Conservation (phyloP, 2,888 invertebrate species). For the Leptinotarsa rubiginosa region DNA sequence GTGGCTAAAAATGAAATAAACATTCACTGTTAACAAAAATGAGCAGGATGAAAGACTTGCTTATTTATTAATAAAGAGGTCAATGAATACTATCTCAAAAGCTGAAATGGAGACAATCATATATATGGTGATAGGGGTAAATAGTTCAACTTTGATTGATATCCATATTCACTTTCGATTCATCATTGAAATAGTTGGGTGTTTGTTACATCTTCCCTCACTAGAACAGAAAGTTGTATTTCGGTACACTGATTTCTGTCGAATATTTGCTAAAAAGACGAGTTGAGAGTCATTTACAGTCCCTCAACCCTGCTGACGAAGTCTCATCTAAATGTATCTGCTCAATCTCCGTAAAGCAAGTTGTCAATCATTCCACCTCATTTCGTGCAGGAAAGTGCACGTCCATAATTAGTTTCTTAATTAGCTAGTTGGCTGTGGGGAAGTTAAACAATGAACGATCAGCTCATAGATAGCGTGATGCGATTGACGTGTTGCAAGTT, state of each 20-base stretch:
- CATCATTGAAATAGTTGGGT: no score
- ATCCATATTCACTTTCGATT: no score
- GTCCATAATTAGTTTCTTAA: conserved; percentile 9
- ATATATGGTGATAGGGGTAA: no score
- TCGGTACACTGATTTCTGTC: neutral
- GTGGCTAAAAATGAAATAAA: no score
- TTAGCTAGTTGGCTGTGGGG: conserved; percentile 11
- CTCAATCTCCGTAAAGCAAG: neutral
- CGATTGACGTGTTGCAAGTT: neutral
- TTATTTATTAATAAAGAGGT: no score
- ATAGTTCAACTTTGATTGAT: no score
- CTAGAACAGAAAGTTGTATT: no score
- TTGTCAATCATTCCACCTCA: conserved; percentile 8
- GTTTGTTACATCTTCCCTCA: no score
- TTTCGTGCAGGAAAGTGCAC: conserved; percentile 3
- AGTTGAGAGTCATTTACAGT: neutral
- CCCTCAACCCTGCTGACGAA: neutral
- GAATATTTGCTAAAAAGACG: neutral
- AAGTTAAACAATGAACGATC: conserved; percentile 25
- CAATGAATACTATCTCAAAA: no score
- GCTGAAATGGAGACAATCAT: no score
- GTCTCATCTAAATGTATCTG: neutral
- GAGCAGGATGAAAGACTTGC: no score
- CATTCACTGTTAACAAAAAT: no score
- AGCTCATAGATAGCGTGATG: conserved; percentile 16